These are phyloP conservation scores for Trissolcus brochymenae DNA, from an alignment of 2,888 invertebrate species.

Conservation along the genomic window DNA sequence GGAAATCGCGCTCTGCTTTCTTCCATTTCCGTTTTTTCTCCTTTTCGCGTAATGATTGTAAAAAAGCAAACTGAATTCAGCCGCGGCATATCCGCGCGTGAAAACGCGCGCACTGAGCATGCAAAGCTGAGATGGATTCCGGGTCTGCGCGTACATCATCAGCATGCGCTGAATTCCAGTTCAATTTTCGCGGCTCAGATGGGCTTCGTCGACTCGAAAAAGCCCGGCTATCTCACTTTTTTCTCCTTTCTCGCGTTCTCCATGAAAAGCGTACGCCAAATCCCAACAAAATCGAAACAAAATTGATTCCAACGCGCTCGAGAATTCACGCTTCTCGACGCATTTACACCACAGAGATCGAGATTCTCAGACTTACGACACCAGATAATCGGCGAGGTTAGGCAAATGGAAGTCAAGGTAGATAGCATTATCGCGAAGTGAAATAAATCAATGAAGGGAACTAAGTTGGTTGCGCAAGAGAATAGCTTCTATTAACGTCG, in stretches of 20 bases:
- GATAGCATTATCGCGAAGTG: conserved; percentile 15
- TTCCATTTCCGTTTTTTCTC: background rate
- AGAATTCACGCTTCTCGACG: conserved; percentile 30
- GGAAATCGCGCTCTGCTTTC: conserved; percentile 14
- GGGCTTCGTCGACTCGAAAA: conserved; percentile 50
- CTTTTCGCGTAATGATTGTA: conserved; percentile 25
- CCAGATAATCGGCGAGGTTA: conserved; percentile 34
- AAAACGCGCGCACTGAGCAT: conserved; percentile 44
- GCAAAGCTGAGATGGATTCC: conserved; percentile 50
- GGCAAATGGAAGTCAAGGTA: conserved; percentile 21
- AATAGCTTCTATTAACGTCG: background rate
- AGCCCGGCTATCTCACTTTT: conserved; percentile 35
- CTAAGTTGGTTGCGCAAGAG: background rate
- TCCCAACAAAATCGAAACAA: conserved; percentile 58
- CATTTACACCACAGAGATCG: conserved; percentile 35
- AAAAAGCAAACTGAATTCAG: conserved; percentile 38
- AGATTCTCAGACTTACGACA: conserved; percentile 13
- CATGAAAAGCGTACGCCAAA: conserved; percentile 34
- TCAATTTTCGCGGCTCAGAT: conserved; percentile 58
- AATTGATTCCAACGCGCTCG: conserved; percentile 46
- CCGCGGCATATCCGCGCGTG: conserved; percentile 36
- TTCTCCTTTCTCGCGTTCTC: conserved; percentile 15
- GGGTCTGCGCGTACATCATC: conserved; percentile 51
- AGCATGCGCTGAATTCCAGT: conserved; percentile 54
- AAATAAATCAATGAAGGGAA: conserved; percentile 18